Percentiles rank a stretch among this genome's conserved stretches.
Evolutionary conservation across 2,888 invertebrate species (phyloP).

Genomic region (Conomelus anceps): DNA sequence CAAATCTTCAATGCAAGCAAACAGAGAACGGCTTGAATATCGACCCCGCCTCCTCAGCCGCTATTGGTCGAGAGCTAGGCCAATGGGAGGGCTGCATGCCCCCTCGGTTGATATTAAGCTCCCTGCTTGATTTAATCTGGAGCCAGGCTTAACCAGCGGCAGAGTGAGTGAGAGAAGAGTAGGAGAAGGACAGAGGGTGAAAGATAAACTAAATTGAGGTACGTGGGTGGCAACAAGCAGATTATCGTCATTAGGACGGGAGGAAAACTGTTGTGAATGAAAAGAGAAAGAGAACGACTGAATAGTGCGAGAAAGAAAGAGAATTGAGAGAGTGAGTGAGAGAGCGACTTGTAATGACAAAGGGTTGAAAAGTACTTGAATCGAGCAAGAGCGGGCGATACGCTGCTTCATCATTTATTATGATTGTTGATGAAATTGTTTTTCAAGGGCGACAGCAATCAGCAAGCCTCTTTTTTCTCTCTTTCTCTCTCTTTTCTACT

Average conservation of each 20-base stretch:
- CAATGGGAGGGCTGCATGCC: background rate
- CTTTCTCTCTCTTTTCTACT: background rate
- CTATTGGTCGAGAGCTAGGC: background rate
- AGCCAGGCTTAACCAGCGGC: background rate
- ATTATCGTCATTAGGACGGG: background rate
- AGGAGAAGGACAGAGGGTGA: background rate
- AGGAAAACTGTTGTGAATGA: background rate
- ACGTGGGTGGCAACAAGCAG: background rate
- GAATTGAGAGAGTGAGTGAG: background rate
- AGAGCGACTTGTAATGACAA: background rate
- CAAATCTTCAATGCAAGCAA: background rate
- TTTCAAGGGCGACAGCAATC: background rate
- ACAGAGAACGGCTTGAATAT: background rate
- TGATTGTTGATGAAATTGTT: background rate
- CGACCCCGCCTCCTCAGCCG: background rate
- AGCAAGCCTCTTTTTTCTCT: background rate
- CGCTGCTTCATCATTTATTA: background rate
- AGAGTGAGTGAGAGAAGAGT: background rate
- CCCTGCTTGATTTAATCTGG: background rate
- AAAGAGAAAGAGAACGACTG: background rate
- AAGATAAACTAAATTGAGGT: background rate
- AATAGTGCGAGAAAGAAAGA: no score
- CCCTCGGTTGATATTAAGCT: background rate
- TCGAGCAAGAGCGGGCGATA: background rate
- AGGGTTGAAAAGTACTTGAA: background rate